Conservation (phyloP, 2,113 vertebrate genomes). For the Todiramphus chloris region DNA sequence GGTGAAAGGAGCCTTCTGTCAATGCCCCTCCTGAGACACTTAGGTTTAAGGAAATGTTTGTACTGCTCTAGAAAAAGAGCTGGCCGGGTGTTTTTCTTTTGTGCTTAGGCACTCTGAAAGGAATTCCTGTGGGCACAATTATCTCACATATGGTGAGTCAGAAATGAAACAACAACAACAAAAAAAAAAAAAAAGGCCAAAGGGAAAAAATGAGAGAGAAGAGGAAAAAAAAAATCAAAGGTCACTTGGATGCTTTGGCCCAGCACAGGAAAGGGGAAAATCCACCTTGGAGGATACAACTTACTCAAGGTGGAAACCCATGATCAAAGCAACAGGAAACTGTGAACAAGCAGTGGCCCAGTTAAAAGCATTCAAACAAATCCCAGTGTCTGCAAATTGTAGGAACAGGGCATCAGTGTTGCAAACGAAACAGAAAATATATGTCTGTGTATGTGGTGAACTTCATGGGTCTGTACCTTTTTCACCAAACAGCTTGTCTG, state of each 20-base stretch:
- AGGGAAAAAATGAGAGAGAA: not conserved
- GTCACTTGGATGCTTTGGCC: slow-evolving; percentile 70
- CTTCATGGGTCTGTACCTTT: not conserved
- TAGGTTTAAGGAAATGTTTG: slow-evolving; percentile 83
- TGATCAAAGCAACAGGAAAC: slow-evolving; percentile 41
- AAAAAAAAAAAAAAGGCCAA: not conserved
- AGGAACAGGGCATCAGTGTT: not conserved
- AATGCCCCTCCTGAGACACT: slow-evolving; percentile 75
- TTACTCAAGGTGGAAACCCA: slow-evolving; percentile 16
- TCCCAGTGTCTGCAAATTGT: not conserved
- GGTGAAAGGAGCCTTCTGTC: slow-evolving; percentile 79
- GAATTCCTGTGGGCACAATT: slow-evolving; percentile 79
- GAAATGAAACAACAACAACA: slow-evolving; percentile 62
- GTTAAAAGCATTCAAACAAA: slow-evolving; percentile 21
- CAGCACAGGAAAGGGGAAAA: slow-evolving; percentile 72
- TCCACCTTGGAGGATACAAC: slow-evolving; percentile 64
- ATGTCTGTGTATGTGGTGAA: not conserved
- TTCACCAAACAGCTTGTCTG: not conserved
- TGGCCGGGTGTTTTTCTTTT: slow-evolving; percentile 80
- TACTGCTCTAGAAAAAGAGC: slow-evolving; percentile 74
- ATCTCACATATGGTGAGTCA: slow-evolving; percentile 78
- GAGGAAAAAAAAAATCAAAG: slow-evolving; percentile 46
- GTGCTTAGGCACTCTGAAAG: slow-evolving; percentile 79
- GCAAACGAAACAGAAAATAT: not conserved
- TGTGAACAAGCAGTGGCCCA: not conserved